Conservation (phyloP, 2,888 invertebrate species). For the Nudaria mundana region DNA sequence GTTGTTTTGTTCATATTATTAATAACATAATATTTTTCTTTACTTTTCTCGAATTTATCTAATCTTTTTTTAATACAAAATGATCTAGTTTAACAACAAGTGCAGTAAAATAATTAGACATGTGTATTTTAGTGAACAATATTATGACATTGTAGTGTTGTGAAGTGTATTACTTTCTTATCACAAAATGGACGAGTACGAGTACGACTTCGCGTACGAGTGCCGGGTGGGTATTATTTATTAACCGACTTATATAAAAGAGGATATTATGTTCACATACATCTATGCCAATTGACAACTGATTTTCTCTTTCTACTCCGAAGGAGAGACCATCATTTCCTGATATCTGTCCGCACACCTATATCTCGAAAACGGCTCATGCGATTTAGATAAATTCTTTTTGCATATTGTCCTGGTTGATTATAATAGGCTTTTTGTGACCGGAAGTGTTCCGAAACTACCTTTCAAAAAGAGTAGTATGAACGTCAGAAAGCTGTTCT, state of each 20-base stretch:
- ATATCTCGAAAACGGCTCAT: too few species aligned
- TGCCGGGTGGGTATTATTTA: conserved; percentile 80
- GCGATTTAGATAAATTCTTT: too few species aligned
- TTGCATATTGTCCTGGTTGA: too few species aligned
- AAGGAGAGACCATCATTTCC: too few species aligned
- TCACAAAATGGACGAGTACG: conserved; percentile 74
- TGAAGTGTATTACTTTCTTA: conserved; percentile 41
- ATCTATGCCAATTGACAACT: too few species aligned
- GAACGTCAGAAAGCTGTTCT: too few species aligned
- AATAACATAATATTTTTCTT: conserved; percentile 14
- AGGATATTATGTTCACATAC: too few species aligned
- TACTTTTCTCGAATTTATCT: conserved; percentile 41
- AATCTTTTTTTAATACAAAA: conserved; percentile 28
- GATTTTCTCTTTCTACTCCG: too few species aligned
- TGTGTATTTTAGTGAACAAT: conserved; percentile 49
- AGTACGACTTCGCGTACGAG: conserved; percentile 85
- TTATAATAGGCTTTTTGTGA: too few species aligned
- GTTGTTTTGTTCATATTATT: conserved; percentile 15
- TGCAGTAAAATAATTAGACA: conserved; percentile 39
- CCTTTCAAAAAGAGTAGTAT: too few species aligned
- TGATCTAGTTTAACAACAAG: conserved; percentile 30
- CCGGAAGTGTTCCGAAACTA: too few species aligned
- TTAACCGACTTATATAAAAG: conserved; percentile 12
- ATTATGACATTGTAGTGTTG: conserved; percentile 45
- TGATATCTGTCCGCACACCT: too few species aligned